Evolutionary conservation across 35 echinoderm and acorn worm species (phyloP).

Genomic region (Ptychodera flava): DNA sequence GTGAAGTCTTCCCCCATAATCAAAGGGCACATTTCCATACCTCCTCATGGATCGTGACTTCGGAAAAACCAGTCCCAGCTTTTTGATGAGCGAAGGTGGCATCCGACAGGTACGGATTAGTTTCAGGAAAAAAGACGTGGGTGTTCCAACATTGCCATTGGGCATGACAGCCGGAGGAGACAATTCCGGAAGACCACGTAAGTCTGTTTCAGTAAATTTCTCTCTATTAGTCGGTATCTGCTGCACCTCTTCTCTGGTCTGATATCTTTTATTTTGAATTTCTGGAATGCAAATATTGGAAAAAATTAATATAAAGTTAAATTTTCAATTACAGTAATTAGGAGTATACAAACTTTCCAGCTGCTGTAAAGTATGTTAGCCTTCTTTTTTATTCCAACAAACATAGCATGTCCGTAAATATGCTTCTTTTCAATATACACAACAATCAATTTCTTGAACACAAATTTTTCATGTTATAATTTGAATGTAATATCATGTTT

Average conservation of each 20-base stretch:
- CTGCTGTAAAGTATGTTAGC: neutral
- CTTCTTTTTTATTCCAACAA: no score
- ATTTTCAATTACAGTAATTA: no score
- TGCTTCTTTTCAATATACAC: no score
- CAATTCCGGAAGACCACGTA: conserved; percentile 50
- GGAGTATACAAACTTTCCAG: neutral
- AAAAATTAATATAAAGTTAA: neutral
- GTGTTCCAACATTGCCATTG: conserved; percentile 87
- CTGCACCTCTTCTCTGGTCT: conserved; percentile 10
- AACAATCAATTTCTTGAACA: no score
- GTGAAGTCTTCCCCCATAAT: conserved; percentile 76
- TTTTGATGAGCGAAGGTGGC: conserved; percentile 66
- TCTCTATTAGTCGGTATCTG: conserved; percentile 17
- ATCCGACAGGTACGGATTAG: conserved; percentile 67
- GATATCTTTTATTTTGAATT: conserved; percentile 13
- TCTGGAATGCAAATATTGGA: conserved; percentile 8
- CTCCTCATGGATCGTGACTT: conserved; percentile 61
- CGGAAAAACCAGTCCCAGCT: conserved; percentile 73
- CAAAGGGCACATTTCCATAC: conserved; percentile 93
- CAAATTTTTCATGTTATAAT: no score
- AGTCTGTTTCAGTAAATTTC: conserved; percentile 36
- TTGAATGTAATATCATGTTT: no score
- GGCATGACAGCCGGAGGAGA: conserved; percentile 90
- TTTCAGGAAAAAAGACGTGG: conserved; percentile 64
- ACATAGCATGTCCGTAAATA: no score